These are phyloP conservation scores for Lissonota sp. DNA, from an alignment of 2,888 invertebrate genomes.

Conservation along the genomic window DNA sequence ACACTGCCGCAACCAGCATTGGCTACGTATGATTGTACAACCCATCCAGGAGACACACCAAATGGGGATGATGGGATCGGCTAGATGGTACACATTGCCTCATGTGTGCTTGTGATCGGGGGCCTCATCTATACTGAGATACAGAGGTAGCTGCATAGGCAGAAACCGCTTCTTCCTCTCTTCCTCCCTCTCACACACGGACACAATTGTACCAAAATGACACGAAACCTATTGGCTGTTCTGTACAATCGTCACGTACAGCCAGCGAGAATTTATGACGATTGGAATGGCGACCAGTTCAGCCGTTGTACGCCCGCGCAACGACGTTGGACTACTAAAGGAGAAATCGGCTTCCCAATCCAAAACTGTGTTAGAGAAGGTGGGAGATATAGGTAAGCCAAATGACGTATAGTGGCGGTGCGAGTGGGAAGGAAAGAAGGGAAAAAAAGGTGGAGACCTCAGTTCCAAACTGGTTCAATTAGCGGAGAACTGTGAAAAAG, in stretches of 20 bases:
- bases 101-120: constrained; percentile 12
- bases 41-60: constrained; percentile 17
- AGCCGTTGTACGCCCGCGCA: constrained; percentile 62
- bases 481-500: constrained; percentile 68
- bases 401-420: neutral
- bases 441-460: constrained; percentile 18
- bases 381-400: neutral
- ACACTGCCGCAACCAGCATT: constrained; percentile 6
- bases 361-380: neutral
- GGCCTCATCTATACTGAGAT: constrained; percentile 7
- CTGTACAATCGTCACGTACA: constrained; percentile 77
- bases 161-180: constrained; percentile 56
- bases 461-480: constrained; percentile 74
- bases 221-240: constrained; percentile 75
- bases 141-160: constrained; percentile 60
- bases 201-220: constrained; percentile 65
- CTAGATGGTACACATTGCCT: neutral
- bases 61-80: constrained; percentile 32
- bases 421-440: constrained; percentile 12
- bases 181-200: constrained; percentile 31
- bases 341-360: constrained; percentile 1
- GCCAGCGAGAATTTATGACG: constrained; percentile 78
- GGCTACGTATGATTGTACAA: constrained; percentile 20
- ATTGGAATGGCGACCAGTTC: constrained; percentile 76
- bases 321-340: constrained; percentile 65